Evolutionary conservation across 2,888 invertebrate genomes (phyloP), one percentile per base, ranked within the genome.

Genomic region (Andrena bicolor): DNA sequence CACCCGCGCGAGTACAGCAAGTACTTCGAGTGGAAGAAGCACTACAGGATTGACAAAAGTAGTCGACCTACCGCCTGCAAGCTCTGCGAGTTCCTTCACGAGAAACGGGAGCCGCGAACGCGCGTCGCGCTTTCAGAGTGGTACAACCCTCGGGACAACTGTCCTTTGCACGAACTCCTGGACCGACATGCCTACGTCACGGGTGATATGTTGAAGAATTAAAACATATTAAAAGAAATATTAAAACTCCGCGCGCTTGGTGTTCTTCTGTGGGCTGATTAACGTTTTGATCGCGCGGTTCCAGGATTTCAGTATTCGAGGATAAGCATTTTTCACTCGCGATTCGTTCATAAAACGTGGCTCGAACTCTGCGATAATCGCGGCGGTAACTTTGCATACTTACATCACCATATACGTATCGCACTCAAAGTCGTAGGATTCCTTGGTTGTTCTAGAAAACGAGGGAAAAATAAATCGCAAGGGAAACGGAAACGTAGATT

Each of bases 1-100:
- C 94, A 96, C 91, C 95, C 95, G 63, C 91, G 93, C 0, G 94
- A 95, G 75, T 97, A 96, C 93, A 95, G 95, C 85, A 94, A 95
- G 85, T 96, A 96, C 90, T 96, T 97, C 88, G 94, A 94, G 91
- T 97, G 97, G 96, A 96, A 96, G 85, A 94, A 94, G 16, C 86
- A 92, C 76, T 95, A 95, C 79, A 94, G 94, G 1, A 94, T 96
- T 0, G 93, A 94, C 65, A 92, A 93, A 80, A 92, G 95, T 28
- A 94, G 94, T 87, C 94, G 94, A 1, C 94, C 94, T 78, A 95
- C 95, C 89, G 94, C 95, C 93, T 96, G 96, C 91, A 94, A 95
- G 8, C 91, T 96, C 10, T 96, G 96, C 91, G 94, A 95, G 64
- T 89, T 94, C 81, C 91, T 95, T 13, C 94, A 95, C 83, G 75